phyloP scores from a whole-genome alignment of 2,888 invertebrate genomes.

The Byasa hedistus region DNA sequence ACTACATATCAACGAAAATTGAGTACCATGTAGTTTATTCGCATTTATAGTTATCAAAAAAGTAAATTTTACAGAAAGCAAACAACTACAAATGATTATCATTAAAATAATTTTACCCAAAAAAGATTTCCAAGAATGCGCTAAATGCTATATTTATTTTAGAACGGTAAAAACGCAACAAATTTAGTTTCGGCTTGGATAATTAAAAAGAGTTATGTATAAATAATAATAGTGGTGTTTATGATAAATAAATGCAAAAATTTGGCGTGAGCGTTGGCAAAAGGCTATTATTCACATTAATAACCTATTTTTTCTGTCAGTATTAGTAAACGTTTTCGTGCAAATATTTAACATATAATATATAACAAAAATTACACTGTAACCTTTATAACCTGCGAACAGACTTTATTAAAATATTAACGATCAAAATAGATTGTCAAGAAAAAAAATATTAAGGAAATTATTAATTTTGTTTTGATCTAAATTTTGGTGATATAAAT shows the following conservation, averaged over 20 bases:
- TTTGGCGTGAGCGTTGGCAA: background rate
- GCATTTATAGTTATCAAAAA: too few relatives aligned
- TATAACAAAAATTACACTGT: too few relatives aligned
- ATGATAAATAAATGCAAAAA: background rate
- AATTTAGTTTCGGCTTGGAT: constrained; percentile 12
- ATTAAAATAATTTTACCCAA: constrained; percentile 6
- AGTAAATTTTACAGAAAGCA: too few relatives aligned
- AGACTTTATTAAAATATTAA: too few relatives aligned
- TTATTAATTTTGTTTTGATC: too few relatives aligned
- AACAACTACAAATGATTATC: background rate
- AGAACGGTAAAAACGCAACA: constrained; percentile 25
- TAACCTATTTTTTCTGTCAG: background rate
- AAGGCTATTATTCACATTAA: background rate
- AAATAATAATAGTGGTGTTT: constrained; percentile 14
- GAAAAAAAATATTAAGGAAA: too few relatives aligned
- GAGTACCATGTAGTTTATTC: too few relatives aligned
- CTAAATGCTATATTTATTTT: constrained; percentile 8
- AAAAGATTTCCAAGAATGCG: background rate
- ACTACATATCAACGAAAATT: too few relatives aligned
- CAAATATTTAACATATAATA: too few relatives aligned
- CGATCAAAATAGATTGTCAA: too few relatives aligned
- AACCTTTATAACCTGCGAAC: too few relatives aligned
- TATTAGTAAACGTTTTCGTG: background rate
- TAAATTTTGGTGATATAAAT: too few relatives aligned
- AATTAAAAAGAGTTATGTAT: constrained; percentile 11